Percentiles rank a stretch among this genome's conserved stretches.
phyloP scores from a whole-genome alignment of 2,888 invertebrate genomes.

The Caenorhabditis becei region DNA sequence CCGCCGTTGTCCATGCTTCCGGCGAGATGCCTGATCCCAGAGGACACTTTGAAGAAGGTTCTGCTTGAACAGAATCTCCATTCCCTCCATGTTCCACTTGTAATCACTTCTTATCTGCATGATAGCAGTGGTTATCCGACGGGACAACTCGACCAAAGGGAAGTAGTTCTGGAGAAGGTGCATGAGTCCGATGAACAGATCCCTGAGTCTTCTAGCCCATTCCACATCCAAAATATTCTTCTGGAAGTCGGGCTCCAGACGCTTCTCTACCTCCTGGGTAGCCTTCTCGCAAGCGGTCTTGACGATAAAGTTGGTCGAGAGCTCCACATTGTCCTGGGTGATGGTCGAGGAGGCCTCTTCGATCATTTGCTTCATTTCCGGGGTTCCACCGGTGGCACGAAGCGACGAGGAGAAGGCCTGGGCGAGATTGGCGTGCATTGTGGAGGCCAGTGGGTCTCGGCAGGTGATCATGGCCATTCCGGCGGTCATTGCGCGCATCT shows the following conservation, averaged over 20 bases:
- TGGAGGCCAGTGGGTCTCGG: slow-evolving; percentile 92
- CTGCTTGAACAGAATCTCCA: slow-evolving; percentile 91
- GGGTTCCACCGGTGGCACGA: slow-evolving; percentile 32
- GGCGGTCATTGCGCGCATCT: slow-evolving; percentile 94
- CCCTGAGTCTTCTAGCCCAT: slow-evolving; percentile 70
- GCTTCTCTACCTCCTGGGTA: slow-evolving; percentile 94
- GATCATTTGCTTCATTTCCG: slow-evolving; percentile 87
- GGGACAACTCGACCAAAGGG: slow-evolving; percentile 53
- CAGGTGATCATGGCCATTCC: slow-evolving; percentile 99
- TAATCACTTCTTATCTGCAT: slow-evolving; percentile 68
- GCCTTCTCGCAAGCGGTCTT: slow-evolving; percentile 86
- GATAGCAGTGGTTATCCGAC: slow-evolving; percentile 66
- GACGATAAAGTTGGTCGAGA: slow-evolving; percentile 97
- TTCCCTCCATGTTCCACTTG: slow-evolving; percentile 86
- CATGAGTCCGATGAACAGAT: slow-evolving; percentile 72
- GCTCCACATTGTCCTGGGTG: slow-evolving; percentile 95
- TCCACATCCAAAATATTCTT: slow-evolving; percentile 85
- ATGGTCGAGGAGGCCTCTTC: slow-evolving; percentile 92
- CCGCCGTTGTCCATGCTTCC: slow-evolving; percentile 89
- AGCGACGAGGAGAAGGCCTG: slow-evolving; percentile 71
- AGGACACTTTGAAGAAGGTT: slow-evolving; percentile 88
- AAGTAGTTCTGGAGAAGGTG: slow-evolving; percentile 59
- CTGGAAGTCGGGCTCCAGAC: slow-evolving; percentile 84
- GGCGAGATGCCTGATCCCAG: slow-evolving; percentile 90
- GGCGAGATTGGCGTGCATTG: slow-evolving; percentile 92